Conservation (phyloP, 2,888 invertebrate species). For the Allophyes oxyacanthae region DNA sequence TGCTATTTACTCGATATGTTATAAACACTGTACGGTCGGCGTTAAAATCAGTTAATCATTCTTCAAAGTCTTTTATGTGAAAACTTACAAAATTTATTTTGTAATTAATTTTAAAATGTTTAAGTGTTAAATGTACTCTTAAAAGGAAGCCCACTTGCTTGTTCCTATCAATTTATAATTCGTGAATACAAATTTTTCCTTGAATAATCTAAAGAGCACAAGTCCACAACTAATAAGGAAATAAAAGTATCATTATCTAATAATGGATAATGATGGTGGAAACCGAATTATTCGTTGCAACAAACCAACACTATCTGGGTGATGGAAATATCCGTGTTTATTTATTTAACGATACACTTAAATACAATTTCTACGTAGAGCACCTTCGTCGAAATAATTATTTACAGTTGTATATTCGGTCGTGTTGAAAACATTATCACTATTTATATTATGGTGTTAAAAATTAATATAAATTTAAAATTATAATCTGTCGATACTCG, state of each 20-base stretch:
- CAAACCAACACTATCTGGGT: slow-evolving; percentile 4
- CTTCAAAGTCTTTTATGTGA: too few relatives aligned
- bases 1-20: too few relatives aligned
- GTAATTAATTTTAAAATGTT: too few relatives aligned
- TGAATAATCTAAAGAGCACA: too few relatives aligned
- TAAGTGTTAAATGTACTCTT: too few relatives aligned
- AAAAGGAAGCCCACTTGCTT: background rate
- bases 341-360: slow-evolving; percentile 17
- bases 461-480: background rate
- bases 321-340: slow-evolving; percentile 20
- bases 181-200: too few relatives aligned
- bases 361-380: slow-evolving; percentile 5
- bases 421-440: slow-evolving; percentile 12
- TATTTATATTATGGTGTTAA: slow-evolving; percentile 18
- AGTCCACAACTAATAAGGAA: background rate
- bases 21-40: too few relatives aligned
- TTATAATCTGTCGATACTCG: background rate
- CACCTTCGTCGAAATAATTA: background rate
- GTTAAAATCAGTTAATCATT: too few relatives aligned
- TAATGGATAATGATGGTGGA: slow-evolving; percentile 10
- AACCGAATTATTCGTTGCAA: background rate
- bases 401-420: slow-evolving; percentile 18
- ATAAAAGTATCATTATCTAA: slow-evolving; percentile 31
- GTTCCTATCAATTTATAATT: background rate
- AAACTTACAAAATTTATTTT: too few relatives aligned